A percentile compares a stretch with the other conserved stretches of the same genome.
Evolutionary conservation across 1,140 invertebrate genomes (phyloP).

Genomic region (Pemphigus obesinymphae): DNA sequence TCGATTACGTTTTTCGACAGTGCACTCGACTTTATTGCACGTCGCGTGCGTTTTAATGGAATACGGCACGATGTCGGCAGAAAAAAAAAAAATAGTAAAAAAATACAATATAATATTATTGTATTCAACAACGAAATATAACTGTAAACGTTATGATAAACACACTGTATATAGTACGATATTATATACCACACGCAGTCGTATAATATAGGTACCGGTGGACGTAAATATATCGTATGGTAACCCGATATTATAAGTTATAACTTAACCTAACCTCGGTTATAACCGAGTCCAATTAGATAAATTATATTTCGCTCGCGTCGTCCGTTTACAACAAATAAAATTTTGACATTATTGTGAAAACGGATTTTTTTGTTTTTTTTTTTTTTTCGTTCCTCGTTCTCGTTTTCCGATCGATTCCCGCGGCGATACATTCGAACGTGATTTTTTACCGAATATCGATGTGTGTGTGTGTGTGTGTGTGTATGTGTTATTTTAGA

Average conservation of each 20-base stretch:
- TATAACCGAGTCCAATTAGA: not conserved
- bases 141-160: not conserved
- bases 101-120: no score
- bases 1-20: not conserved
- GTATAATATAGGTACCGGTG: not conserved
- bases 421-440: no score
- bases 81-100: not conserved
- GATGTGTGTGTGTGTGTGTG: no score
- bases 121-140: not conserved
- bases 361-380: not conserved
- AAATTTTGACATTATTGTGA: no score
- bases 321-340: not conserved
- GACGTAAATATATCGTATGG: not conserved
- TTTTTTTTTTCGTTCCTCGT: no score
- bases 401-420: not conserved
- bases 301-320: not conserved
- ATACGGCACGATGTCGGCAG: not conserved
- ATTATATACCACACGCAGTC: not conserved
- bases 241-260: not conserved
- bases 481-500: no score
- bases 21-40: not conserved
- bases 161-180: not conserved
- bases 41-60: not conserved
- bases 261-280: no score
- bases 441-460: no score